These are phyloP conservation scores for Galleria mellonella DNA, from an alignment of 1,140 invertebrate species.

Conservation along the genomic window DNA sequence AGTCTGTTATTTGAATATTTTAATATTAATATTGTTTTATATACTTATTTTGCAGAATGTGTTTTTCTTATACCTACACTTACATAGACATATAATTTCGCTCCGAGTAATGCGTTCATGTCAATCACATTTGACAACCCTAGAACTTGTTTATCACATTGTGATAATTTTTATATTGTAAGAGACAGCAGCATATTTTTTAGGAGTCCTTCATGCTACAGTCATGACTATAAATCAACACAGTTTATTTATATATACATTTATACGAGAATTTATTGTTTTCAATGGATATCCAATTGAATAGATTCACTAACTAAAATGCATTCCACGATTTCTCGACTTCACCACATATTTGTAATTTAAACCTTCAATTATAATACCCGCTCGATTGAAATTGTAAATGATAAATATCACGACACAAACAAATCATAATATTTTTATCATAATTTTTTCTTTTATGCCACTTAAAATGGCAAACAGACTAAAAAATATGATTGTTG, in stretches of 20 bases:
- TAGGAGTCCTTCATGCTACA: constrained; percentile 10
- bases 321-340: constrained; percentile 31
- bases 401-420: constrained; percentile 27
- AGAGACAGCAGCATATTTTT: constrained; percentile 4
- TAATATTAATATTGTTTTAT: too few species aligned
- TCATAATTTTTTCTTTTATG: too few species aligned
- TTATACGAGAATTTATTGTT: constrained; percentile 32
- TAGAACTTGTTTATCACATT: not conserved
- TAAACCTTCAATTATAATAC: constrained; percentile 34
- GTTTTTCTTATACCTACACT: too few species aligned
- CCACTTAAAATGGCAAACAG: too few species aligned
- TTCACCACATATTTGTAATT: constrained; percentile 32
- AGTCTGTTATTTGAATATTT: too few species aligned
- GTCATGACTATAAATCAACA: constrained; percentile 17
- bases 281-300: constrained; percentile 25
- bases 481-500: not conserved
- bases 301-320: constrained; percentile 22
- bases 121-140: not conserved
- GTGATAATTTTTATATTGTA: not conserved
- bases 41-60: too few species aligned
- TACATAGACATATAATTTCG: too few species aligned
- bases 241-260: constrained; percentile 24
- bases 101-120: not conserved
- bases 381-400: constrained; percentile 47
- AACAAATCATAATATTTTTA: too few species aligned